Evolutionary conservation across 2,113 vertebrate species (phyloP).

Genomic region (Suncus etruscus): DNA sequence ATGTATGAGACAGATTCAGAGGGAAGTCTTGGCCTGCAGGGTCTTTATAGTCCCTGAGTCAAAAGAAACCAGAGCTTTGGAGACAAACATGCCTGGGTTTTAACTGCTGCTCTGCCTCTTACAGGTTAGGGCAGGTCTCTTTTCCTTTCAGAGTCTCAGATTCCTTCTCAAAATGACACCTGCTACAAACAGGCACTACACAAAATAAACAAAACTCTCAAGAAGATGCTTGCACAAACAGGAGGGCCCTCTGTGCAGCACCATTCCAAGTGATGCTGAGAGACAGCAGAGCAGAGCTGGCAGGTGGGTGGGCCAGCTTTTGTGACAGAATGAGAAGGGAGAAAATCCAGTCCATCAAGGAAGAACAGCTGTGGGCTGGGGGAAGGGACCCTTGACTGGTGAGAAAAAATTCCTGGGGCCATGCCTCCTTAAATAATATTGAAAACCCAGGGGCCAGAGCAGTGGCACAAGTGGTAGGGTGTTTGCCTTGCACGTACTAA

Average conservation of each 20-base stretch:
- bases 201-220: neutral
- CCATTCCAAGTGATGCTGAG: neutral
- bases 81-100: neutral
- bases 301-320: neutral
- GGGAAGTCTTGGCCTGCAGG: neutral
- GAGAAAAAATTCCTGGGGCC: neutral
- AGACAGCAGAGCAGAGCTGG: too few species aligned
- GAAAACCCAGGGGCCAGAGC: neutral
- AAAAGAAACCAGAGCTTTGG: neutral
- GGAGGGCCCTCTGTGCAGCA: neutral
- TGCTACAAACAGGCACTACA: neutral
- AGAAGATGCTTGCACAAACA: neutral
- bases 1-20: rapidly evolving
- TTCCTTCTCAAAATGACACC: neutral
- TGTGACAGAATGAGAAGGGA: neutral
- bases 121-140: neutral
- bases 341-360: neutral
- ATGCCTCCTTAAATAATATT: neutral
- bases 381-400: neutral
- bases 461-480: too few species aligned
- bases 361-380: neutral
- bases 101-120: rapidly evolving
- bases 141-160: neutral
- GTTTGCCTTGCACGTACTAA: too few species aligned
- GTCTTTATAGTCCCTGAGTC: neutral